Evolutionary conservation across 2,113 vertebrate species (phyloP).

Genomic region (Copsychus sechellarum): DNA sequence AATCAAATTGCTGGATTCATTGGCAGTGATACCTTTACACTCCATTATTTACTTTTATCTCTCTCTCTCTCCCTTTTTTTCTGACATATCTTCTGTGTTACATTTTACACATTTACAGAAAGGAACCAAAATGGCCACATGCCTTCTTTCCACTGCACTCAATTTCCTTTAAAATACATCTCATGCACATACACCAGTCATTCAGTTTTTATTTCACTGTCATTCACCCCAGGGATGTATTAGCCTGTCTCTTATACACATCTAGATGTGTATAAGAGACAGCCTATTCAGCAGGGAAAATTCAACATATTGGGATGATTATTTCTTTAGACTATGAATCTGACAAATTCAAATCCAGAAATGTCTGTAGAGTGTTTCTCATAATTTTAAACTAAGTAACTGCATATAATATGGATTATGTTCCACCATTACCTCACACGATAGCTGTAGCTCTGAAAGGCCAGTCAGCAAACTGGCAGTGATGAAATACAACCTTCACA

Average conservation of each 20-base stretch:
- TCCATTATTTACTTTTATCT: background rate
- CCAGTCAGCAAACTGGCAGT: background rate
- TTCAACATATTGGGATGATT: background rate
- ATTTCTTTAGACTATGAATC: background rate
- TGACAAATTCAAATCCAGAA: background rate
- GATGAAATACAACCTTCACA: background rate
- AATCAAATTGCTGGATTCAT: background rate
- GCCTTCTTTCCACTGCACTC: background rate
- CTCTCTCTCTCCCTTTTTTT: background rate
- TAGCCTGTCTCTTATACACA: too few species aligned
- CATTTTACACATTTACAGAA: background rate
- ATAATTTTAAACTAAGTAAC: background rate
- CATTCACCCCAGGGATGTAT: background rate
- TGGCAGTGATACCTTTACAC: too few species aligned
- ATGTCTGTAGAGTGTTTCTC: background rate
- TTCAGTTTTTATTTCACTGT: background rate
- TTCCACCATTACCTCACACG: background rate
- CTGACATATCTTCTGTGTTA: background rate
- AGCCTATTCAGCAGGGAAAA: background rate
- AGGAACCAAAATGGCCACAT: background rate
- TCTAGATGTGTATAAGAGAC: too few species aligned
- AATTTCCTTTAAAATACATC: background rate
- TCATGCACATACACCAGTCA: background rate
- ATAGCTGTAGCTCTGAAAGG: background rate
- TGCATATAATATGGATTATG: background rate